Evolutionary conservation across 2,113 vertebrate species (phyloP).

Genomic region (Turdus rufiventris): DNA sequence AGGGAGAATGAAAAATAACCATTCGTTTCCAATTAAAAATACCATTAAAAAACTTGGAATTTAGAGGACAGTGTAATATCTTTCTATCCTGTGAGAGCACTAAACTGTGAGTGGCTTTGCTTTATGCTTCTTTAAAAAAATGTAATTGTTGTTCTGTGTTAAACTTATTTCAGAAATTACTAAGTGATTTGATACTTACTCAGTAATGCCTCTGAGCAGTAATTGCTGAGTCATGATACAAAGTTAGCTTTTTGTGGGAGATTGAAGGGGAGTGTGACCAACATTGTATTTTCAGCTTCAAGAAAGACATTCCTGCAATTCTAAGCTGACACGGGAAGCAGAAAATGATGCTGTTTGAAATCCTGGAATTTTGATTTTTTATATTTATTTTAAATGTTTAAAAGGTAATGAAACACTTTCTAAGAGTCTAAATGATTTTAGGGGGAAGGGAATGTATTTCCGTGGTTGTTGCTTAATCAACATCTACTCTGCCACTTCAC

Average conservation of each 20-base stretch:
- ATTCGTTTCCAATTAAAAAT: background rate
- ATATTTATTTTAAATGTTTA: background rate
- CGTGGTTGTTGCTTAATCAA: slow-evolving; percentile 62
- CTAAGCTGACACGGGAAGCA: background rate
- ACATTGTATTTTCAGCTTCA: background rate
- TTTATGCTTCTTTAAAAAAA: background rate
- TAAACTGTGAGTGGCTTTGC: background rate
- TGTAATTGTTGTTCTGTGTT: background rate
- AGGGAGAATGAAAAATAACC: background rate
- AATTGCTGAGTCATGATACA: background rate
- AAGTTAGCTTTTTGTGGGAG: slow-evolving; percentile 3
- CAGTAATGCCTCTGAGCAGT: background rate
- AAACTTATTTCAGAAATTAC: background rate
- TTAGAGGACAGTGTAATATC: background rate
- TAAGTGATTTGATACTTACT: background rate
- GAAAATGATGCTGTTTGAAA: background rate
- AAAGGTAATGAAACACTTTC: background rate
- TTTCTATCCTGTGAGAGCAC: background rate
- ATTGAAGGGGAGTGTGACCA: background rate
- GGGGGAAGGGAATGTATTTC: slow-evolving; percentile 36
- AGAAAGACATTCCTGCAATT: background rate
- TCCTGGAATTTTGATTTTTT: background rate
- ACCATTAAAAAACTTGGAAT: background rate
- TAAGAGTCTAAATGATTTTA: slow-evolving; percentile 35
- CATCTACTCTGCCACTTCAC: slow-evolving; percentile 60